phyloP scores from a whole-genome alignment of 30 jellyfish, hydroid and myxozoan species.

The Mastigias papua region DNA sequence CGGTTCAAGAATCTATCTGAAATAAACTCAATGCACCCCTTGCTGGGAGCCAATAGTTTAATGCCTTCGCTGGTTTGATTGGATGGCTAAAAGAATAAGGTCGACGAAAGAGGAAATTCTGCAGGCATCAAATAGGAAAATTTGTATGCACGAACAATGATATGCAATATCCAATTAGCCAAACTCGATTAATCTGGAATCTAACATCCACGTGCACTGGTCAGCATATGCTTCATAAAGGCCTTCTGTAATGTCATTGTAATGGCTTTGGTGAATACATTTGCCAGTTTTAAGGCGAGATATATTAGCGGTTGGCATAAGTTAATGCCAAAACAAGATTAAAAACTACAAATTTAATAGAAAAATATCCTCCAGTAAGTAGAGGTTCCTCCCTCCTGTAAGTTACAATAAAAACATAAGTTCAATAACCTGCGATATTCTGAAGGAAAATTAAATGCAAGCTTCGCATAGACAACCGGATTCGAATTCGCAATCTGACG shows the following conservation, averaged over 20 bases:
- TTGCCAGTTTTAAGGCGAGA: neutral
- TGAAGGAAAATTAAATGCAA: too few species aligned
- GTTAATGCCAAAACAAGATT: neutral
- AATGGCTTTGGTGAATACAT: neutral
- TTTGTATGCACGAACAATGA: neutral
- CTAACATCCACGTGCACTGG: too few species aligned
- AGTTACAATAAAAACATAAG: too few species aligned
- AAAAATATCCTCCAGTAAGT: too few species aligned
- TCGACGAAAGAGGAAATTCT: neutral
- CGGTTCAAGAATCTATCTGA: neutral
- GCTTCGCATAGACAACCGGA: too few species aligned
- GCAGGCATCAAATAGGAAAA: neutral
- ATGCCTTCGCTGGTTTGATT: neutral
- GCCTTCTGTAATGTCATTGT: neutral
- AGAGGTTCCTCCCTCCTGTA: too few species aligned
- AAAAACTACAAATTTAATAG: neutral
- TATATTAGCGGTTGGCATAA: neutral
- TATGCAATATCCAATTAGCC: too few species aligned
- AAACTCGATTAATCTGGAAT: too few species aligned
- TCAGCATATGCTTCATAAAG: too few species aligned
- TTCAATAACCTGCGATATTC: too few species aligned
- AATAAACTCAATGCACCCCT: too few species aligned
- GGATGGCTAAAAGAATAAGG: neutral
- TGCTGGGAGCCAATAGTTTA: neutral
- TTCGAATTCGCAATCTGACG: too few species aligned